Evolutionary conservation across 1,140 invertebrate genomes (phyloP).

Genomic region (Zaprionus africanus): DNA sequence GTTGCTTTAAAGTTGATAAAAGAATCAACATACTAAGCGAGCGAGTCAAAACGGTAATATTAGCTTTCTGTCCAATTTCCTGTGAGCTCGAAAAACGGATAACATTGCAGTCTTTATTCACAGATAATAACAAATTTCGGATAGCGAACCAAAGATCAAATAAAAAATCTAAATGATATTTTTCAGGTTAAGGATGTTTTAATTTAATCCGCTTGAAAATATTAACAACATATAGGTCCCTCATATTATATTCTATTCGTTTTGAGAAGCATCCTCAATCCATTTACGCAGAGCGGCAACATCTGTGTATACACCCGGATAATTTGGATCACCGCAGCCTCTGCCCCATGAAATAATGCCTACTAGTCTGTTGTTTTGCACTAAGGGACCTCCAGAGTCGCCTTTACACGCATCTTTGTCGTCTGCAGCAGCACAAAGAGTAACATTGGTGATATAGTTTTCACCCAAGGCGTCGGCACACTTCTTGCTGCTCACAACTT

Average conservation of each 20-base stretch:
- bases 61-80: too few relatives aligned
- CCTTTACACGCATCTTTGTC: conserved; percentile 19
- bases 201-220: too few relatives aligned
- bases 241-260: too few relatives aligned
- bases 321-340: conserved; percentile 10
- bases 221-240: too few relatives aligned
- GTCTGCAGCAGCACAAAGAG: conserved; percentile 8
- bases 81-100: too few relatives aligned
- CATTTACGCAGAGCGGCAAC: conserved; percentile 14
- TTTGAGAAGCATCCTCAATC: conserved; percentile 9
- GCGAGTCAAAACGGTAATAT: not conserved
- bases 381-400: conserved; percentile 27
- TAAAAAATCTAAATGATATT: not conserved
- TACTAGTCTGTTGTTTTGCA: conserved; percentile 14
- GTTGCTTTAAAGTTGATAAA: not conserved
- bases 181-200: not conserved
- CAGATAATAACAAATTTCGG: too few relatives aligned
- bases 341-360: conserved; percentile 34
- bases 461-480: not conserved
- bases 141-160: not conserved
- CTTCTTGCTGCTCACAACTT: not conserved
- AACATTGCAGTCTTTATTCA: too few relatives aligned
- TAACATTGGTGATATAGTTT: not conserved
- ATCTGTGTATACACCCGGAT: conserved; percentile 33
- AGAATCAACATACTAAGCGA: not conserved